Evolutionary conservation across 2,113 vertebrate species (phyloP), one percentile per base, ranked within the genome.

Genomic region (Toxostoma redivivum): DNA sequence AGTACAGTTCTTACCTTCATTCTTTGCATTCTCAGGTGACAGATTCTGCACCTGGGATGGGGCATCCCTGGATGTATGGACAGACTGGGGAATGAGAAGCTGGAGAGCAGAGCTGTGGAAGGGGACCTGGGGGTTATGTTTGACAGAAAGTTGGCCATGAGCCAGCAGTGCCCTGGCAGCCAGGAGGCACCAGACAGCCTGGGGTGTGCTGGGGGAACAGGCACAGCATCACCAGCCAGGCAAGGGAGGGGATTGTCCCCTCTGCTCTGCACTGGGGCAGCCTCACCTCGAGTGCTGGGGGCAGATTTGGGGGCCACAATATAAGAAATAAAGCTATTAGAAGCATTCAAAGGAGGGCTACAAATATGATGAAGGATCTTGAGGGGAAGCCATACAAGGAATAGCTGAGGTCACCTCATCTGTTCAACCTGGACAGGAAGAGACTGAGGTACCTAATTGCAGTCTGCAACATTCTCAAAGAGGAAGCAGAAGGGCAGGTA

Each of bases 151-250:
- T 1, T n/a, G 23, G 35, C 25, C 11, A 1, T 9, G 53, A n/a
- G 45, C 2, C 61, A 81, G n/a, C 45, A 81, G 30, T 38, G 53
- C 60, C 38, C 33, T 45, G 60, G 45, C 45, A 53, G 38, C 69
- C 78, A 53, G 53, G 16, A 74, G n/a, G 28, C 11, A 40, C 38
- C 38, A 40, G 33, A 1, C 51, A 65, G 0, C 6, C 18, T 17
- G 44, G 37, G 15, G 0, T 57, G 37, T 30, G 15, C 67, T 51
- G 67, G 12, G 15, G 7, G 8, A 72, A 66, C 37, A 51, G 77
- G 37, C 18, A 14, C 61, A 81, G 33, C 37, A 20, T 24, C 0
- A 0, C 7, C 60, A 73, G 33, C 51, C 0, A 0, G 20, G 38
- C 11, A 9, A 81, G 33, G 24, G 16, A 74, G 16, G 27, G 10